Base-by-base conservation (phyloP, 37 sponge, comb jelly and placozoan species). In the Dysidea cf. avara region DNA sequence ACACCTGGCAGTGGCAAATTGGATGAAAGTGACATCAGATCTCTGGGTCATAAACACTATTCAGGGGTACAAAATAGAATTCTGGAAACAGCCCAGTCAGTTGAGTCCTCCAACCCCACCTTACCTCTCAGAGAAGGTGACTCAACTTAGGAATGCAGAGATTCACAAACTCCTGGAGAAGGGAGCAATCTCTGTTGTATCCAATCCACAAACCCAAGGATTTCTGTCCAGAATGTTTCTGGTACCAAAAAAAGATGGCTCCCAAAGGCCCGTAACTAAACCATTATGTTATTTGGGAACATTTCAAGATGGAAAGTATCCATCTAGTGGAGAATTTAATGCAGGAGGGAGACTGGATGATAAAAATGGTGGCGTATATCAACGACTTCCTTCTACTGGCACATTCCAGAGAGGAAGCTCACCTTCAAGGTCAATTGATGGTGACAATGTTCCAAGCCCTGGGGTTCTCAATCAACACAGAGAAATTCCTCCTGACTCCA, bases 1-100 rank as follows among this genome's bases (percentile, higher is more conserved):
- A 43, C 46, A 9, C 46, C 9, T 43, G 9, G 46, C 46, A 43
- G 7, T 68, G 0, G 36, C 16, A 3, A 70, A 69, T 20, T 80
- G 81, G 81, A 22, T 22, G 36, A 59, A 71, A 33, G 31, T 80
- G 5, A 80, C 81, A 31, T 6, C 61, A 22, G 72, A 80, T 63
- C 70, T 2, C 0, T 80, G 71, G 71, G 64, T 61, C 17, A 40
- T 67, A 21, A 4, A 64, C 35, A 28, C 64, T 7, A 32, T 63
- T 9, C 64, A 63, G 35, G 35, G 64, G 30, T 63, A 63, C 64
- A 63, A 36, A 9, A 63, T 63, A 12, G 35, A 63, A 32, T 63
- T 63, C 35, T 36, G 30, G 36, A 33, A 3, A 21, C 36, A 63
- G 2, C 64, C 35, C 12, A 7, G 13, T 33, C 36, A 63, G 11